Conservation (phyloP, 1,140 invertebrate genomes). For the Drosophila triauraria region DNA sequence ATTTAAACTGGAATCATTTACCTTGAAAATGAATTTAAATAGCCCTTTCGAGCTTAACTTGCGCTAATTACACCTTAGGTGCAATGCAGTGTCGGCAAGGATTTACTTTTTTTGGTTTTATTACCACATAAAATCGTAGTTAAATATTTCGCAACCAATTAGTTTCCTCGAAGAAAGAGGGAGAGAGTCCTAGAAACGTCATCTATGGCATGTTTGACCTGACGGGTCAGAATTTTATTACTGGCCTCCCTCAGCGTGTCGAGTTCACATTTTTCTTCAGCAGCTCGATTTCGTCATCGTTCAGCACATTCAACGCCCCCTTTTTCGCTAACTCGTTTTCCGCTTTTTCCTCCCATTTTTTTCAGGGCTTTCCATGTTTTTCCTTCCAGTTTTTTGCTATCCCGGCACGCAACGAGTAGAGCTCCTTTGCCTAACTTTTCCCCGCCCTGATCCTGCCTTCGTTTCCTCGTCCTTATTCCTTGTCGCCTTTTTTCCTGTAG, state of each 20-base stretch:
- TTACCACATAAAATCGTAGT: conserved; percentile 16
- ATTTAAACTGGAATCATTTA: no score
- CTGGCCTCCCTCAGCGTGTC: conserved; percentile 20
- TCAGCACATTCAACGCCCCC: conserved; percentile 56
- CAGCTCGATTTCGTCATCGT: conserved; percentile 76
- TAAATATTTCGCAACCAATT: conserved; percentile 26
- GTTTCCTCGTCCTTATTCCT: conserved; percentile 22
- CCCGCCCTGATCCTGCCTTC: conserved; percentile 14
- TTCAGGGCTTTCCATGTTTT: conserved; percentile 4
- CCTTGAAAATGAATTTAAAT: no score
- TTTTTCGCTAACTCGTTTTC: conserved; percentile 36
- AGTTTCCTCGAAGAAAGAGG: neutral
- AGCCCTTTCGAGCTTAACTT: neutral
- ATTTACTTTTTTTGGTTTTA: conserved; percentile 18
- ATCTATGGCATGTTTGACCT: conserved; percentile 50
- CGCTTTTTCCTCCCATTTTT: conserved; percentile 22
- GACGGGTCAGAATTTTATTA: conserved; percentile 19
- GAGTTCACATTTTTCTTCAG: conserved; percentile 39
- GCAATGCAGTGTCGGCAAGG: neutral
- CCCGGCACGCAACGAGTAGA: conserved; percentile 34
- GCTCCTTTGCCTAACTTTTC: conserved; percentile 13
- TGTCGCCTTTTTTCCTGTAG: conserved; percentile 22
- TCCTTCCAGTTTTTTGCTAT: conserved; percentile 15
- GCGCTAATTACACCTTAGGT: conserved; percentile 7
- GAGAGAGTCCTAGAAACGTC: conserved; percentile 34